Evolutionary conservation across 2,797 vertebrate species (phyloP).

Genomic region (Sylvia borin): DNA sequence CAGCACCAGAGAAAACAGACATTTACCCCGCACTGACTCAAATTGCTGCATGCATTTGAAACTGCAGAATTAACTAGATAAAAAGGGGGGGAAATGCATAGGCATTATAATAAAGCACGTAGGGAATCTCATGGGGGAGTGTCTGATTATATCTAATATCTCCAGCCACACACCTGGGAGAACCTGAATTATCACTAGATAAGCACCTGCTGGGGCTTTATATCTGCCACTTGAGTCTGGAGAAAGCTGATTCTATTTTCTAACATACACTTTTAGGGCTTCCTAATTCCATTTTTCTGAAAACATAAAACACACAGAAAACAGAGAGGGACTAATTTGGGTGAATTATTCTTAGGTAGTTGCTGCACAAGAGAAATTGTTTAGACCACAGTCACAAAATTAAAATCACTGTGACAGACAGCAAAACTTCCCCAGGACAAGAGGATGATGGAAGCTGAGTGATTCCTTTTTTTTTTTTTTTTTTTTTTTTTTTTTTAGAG

Average conservation of each 20-base stretch:
- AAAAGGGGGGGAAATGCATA: fast-evolving
- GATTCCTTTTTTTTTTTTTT: too few species aligned
- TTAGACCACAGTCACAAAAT: background rate
- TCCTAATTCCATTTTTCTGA: background rate
- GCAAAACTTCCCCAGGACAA: background rate
- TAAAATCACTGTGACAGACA: background rate
- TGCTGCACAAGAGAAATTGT: background rate
- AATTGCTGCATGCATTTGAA: background rate
- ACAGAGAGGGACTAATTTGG: background rate
- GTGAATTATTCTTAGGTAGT: background rate
- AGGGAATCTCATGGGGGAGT: background rate
- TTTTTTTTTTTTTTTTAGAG: too few species aligned
- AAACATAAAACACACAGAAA: background rate
- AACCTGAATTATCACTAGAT: background rate
- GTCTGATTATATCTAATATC: background rate
- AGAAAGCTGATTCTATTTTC: background rate
- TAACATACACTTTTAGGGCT: background rate
- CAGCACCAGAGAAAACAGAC: background rate
- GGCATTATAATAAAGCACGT: background rate
- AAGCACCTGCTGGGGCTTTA: background rate
- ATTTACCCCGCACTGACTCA: background rate
- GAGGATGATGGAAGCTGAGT: background rate
- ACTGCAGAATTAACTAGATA: background rate
- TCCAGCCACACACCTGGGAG: background rate
- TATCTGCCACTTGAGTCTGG: background rate